Evolutionary conservation across 2,797 vertebrate genomes (phyloP), one percentile per base, ranked within the genome.

Genomic region (Peromyscus melanophrys): DNA sequence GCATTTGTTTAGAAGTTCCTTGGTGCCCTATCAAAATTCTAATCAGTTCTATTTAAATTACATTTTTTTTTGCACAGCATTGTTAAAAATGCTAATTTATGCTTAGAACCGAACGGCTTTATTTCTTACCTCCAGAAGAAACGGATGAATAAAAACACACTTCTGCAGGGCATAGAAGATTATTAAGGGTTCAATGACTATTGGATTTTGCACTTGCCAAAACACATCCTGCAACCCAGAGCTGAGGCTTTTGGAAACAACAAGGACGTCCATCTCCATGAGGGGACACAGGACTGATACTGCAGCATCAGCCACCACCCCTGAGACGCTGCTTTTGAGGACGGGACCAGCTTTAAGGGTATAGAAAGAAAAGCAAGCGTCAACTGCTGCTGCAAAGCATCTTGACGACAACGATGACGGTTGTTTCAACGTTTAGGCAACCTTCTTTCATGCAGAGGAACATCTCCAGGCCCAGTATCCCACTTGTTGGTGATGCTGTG

Each of bases 21-120:
- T 40, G 90, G 97, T 97, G 96, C 97, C 96, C 97, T 98, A 96
- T 97, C 98, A 98, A 97, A 97, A 98, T 96, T 98, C 92, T 97
- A 95, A 98, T 98, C 94, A 84, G 97, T 96, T 97, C 97, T 96
- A 95, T 96, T 98, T 98, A 98, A 96, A 97, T 98, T 96, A 96
- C 96, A 87, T 69, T 69, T 73, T 91, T 97, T 93, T 98, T 97
- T 93, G 96, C 77, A 78, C 85, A 40, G 93, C 46, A 80, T 98
- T 98, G 97, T 98, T 98, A 97, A 76, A 97, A 98, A 98, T 97
- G 98, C 96, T 98, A 98, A 98, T 98, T 97, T 98, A 98, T 98
- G 98, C 98, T 96, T 96, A 95, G 97, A 96, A 97, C 95, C 86
- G 81, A 98, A 98, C 90, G 96, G 97, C 96, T 98, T 98, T 95